These are phyloP conservation scores for Cheilosia vulpina DNA, from an alignment of 2,888 invertebrate genomes.

Conservation along the genomic window DNA sequence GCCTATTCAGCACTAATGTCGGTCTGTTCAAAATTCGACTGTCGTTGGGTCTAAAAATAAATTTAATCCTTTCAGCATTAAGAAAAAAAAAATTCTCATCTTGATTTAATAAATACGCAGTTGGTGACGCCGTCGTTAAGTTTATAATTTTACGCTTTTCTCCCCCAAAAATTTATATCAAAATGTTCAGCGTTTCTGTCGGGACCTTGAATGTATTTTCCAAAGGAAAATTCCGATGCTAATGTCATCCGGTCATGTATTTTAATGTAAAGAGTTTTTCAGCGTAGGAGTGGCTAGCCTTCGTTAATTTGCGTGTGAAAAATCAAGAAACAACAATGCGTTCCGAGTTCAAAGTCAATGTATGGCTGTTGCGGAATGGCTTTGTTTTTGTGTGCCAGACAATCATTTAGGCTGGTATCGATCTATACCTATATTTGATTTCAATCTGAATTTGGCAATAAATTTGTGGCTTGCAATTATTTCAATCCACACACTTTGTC, in stretches of 20 bases:
- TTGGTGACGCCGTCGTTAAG: slow-evolving; percentile 41
- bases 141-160: background rate
- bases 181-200: slow-evolving; percentile 5
- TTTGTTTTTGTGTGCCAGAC: background rate
- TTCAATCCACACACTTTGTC: background rate
- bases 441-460: slow-evolving; percentile 1
- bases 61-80: slow-evolving; percentile 15
- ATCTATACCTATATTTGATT: too few species aligned
- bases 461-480: slow-evolving; percentile 21
- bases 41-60: slow-evolving; percentile 37
- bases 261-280: slow-evolving; percentile 21
- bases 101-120: slow-evolving; percentile 19
- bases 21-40: slow-evolving; percentile 1
- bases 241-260: slow-evolving; percentile 52
- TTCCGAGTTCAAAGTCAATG: slow-evolving; percentile 63
- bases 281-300: slow-evolving; percentile 55
- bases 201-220: slow-evolving; percentile 33
- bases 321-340: background rate
- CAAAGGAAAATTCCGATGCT: slow-evolving; percentile 59
- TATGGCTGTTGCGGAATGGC: slow-evolving; percentile 4
- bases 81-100: slow-evolving; percentile 4
- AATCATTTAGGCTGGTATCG: slow-evolving; percentile 19
- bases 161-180: slow-evolving; percentile 6
- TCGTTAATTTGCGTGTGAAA: slow-evolving; percentile 22
- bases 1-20: background rate